Evolutionary conservation across 2,113 vertebrate species (phyloP).

Genomic region (Entomyzon cyanotis): DNA sequence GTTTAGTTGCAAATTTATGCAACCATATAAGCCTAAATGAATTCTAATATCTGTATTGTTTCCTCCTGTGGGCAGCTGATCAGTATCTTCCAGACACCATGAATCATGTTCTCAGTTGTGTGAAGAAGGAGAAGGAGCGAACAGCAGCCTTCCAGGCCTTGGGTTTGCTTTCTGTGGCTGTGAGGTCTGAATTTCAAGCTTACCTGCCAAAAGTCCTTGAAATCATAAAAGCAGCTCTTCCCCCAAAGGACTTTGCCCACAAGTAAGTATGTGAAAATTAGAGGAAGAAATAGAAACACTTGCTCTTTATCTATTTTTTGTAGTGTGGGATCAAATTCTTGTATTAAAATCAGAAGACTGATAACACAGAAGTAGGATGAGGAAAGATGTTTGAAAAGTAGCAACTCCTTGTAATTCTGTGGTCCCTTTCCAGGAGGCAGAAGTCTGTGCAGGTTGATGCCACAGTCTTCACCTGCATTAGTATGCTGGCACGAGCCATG

Average conservation of each 20-base stretch:
- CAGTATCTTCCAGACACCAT: constrained; percentile 96
- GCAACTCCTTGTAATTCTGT: neutral
- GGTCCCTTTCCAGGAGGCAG: constrained; percentile 83
- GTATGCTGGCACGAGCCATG: constrained; percentile 97
- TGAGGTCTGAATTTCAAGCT: constrained; percentile 90
- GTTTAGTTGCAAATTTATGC: neutral
- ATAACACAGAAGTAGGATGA: neutral
- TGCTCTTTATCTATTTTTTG: neutral
- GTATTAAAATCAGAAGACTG: neutral
- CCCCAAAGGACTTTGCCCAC: constrained; percentile 96
- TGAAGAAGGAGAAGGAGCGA: constrained; percentile 96
- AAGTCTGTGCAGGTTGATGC: constrained; percentile 97
- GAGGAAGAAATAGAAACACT: neutral
- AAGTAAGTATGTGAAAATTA: constrained; percentile 80
- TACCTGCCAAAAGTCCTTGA: constrained; percentile 93
- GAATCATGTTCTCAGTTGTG: constrained; percentile 91
- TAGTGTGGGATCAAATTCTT: neutral
- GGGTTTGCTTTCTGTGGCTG: constrained; percentile 93
- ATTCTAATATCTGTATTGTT: neutral
- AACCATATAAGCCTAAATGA: neutral
- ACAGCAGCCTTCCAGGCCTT: constrained; percentile 95
- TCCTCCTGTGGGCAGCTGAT: constrained; percentile 74
- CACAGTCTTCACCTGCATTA: constrained; percentile 97
- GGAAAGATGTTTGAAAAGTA: neutral
- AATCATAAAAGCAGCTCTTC: constrained; percentile 94